A percentile compares a stretch with the other conserved stretches of the same genome.
phyloP scores from a whole-genome alignment of 2,888 invertebrate species.

The Acronicta alni region DNA sequence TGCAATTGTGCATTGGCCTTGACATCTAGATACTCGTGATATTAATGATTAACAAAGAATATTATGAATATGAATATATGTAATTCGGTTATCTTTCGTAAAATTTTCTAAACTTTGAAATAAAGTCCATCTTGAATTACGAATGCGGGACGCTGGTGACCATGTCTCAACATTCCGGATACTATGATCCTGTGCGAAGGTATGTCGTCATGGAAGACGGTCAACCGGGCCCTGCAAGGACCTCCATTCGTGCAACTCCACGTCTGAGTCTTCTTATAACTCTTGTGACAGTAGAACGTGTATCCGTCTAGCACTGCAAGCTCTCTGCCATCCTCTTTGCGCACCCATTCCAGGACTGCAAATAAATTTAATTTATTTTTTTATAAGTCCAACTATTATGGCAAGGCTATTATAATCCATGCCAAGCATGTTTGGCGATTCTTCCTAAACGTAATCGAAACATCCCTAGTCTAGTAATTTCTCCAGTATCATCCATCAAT shows the following conservation, averaged over 20 bases:
- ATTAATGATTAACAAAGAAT: too few relatives aligned
- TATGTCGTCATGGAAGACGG: slow-evolving; percentile 7
- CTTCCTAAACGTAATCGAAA: too few relatives aligned
- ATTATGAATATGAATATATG: too few relatives aligned
- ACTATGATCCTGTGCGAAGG: not conserved
- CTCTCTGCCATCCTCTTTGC: slow-evolving; percentile 52
- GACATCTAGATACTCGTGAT: not conserved
- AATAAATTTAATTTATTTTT: slow-evolving; percentile 9
- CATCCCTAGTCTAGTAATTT: too few relatives aligned
- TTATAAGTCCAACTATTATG: too few relatives aligned
- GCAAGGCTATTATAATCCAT: too few relatives aligned
- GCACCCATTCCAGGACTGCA: slow-evolving; percentile 46
- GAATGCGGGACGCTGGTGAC: slow-evolving; percentile 5
- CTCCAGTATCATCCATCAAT: too few relatives aligned
- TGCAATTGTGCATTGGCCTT: too few relatives aligned
- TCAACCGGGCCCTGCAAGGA: slow-evolving; percentile 55
- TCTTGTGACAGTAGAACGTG: slow-evolving; percentile 56
- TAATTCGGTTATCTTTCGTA: not conserved
- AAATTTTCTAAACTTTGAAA: not conserved
- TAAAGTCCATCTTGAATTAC: not conserved
- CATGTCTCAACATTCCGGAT: slow-evolving; percentile 29
- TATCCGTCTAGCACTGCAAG: slow-evolving; percentile 58
- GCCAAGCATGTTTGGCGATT: too few relatives aligned
- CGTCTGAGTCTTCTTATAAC: slow-evolving; percentile 28
- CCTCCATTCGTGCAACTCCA: slow-evolving; percentile 64